These are phyloP conservation scores for Microplitis manilae DNA, from an alignment of 2,888 invertebrate genomes.

Conservation along the genomic window DNA sequence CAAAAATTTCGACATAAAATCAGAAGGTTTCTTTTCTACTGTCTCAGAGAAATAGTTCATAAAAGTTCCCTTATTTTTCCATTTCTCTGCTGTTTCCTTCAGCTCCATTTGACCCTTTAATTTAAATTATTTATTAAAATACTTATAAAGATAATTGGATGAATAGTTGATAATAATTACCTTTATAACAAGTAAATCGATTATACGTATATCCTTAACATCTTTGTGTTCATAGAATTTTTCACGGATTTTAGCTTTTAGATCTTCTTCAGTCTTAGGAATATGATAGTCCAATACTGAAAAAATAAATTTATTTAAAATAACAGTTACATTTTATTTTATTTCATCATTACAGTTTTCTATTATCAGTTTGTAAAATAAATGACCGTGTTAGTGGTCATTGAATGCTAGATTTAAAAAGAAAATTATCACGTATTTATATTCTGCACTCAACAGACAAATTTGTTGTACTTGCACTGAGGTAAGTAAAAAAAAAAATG, in stretches of 20 bases:
- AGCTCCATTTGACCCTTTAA: constrained; percentile 95
- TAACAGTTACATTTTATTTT: background rate
- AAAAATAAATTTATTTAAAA: constrained; percentile 58
- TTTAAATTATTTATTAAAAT: constrained; percentile 23
- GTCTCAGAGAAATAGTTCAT: constrained; percentile 92
- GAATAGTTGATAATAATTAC: constrained; percentile 72
- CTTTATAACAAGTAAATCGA: constrained; percentile 94
- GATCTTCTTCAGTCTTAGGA: constrained; percentile 81
- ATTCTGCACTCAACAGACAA: no score
- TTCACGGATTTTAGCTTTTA: constrained; percentile 82
- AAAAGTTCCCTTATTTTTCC: constrained; percentile 92
- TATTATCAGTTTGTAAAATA: no score
- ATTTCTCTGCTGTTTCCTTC: constrained; percentile 86
- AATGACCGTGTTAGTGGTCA: no score
- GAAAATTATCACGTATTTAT: no score
- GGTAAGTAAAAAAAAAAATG: no score
- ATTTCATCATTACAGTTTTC: no score
- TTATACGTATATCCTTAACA: constrained; percentile 88
- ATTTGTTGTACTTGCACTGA: no score
- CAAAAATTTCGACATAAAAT: constrained; percentile 93
- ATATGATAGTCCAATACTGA: constrained; percentile 89
- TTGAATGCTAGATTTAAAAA: no score
- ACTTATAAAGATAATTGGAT: background rate
- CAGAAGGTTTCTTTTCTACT: constrained; percentile 86
- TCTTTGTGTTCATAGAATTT: constrained; percentile 83